phyloP scores from a whole-genome alignment of 1,140 invertebrate species.

The Agrypnia vestita region DNA sequence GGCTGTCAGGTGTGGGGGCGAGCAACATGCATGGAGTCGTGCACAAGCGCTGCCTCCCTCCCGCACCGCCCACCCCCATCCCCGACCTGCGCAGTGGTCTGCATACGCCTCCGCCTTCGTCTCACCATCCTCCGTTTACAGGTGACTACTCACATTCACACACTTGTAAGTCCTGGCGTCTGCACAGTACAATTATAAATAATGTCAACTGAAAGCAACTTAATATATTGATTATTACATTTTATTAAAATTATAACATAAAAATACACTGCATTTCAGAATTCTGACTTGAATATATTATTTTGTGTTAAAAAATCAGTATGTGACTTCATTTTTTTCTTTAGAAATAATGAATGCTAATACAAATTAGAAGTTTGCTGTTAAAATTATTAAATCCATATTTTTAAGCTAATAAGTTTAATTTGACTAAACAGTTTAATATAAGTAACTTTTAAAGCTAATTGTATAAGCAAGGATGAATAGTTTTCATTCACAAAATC shows the following conservation, averaged over 20 bases:
- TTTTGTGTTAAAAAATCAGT: no score
- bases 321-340: no score
- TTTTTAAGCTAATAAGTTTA: background rate
- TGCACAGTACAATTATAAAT: no score
- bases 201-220: no score
- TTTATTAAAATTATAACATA: background rate
- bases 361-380: no score
- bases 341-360: no score
- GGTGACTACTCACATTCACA: slow-evolving; percentile 62
- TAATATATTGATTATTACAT: background rate
- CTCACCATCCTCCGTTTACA: slow-evolving; percentile 67
- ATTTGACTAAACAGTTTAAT: background rate
- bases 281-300: no score
- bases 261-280: background rate
- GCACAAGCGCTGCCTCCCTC: slow-evolving; percentile 86
- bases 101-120: slow-evolving; percentile 75
- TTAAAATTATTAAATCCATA: no score
- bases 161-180: background rate
- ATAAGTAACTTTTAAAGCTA: no score
- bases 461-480: no score
- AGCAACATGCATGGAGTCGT: slow-evolving; percentile 89
- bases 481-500: no score
- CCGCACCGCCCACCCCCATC: slow-evolving; percentile 82
- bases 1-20: slow-evolving; percentile 64
- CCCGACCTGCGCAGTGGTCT: slow-evolving; percentile 88